Base-by-base conservation (phyloP, 1,140 invertebrate species). In the Trichonephila inaurata region DNA sequence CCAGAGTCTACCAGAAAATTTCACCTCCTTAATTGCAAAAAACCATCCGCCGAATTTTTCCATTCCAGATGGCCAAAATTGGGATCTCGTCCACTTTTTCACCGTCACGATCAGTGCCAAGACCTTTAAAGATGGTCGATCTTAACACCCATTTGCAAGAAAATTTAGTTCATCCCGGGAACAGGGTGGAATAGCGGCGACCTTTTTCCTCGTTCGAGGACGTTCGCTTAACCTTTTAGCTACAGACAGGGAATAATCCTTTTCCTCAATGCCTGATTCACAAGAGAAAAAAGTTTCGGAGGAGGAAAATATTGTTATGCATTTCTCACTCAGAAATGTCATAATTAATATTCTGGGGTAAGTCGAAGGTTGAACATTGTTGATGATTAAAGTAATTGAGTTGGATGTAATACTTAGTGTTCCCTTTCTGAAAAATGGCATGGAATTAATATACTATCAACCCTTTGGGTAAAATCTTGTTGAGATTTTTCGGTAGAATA, bases 181-280 rank as follows among this genome's bases (percentile, higher is more conserved):
- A 10, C 8, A n/a, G 60, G 19, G 16, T 21, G 10, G 61, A 40
- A 40, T 28, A 28, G n/a, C 2, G 33, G 2, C 87, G 87, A 89
- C 88, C 66, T 89, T 89, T 89, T 64, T 89, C 66, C 62, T 89
- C 66, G 8, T 14, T 61, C 19, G 24, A 89, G 62, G 88, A 24
- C 33, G 88, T 89, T 89, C 64, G 40, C 66, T 77, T 89, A 89
- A 89, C 88, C 88, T 89, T 72, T 89, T 18, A 77, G 6, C 72
- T 18, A 33, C 28, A 77, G 28, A 77, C 16, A 12, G 24, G n/a
- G 28, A 24, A 77, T 33, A 28, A 77, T 77, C 33, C 18, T 69
- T 69, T 33, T 33, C 14, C 33, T 18, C 28, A 8, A 69, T 69
- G 18, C 33, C 62, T 21, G 18, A 64, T 19, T 21, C 62, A 64